Conservation (phyloP, 2,113 vertebrate genomes). For the Capra hircus region DNA sequence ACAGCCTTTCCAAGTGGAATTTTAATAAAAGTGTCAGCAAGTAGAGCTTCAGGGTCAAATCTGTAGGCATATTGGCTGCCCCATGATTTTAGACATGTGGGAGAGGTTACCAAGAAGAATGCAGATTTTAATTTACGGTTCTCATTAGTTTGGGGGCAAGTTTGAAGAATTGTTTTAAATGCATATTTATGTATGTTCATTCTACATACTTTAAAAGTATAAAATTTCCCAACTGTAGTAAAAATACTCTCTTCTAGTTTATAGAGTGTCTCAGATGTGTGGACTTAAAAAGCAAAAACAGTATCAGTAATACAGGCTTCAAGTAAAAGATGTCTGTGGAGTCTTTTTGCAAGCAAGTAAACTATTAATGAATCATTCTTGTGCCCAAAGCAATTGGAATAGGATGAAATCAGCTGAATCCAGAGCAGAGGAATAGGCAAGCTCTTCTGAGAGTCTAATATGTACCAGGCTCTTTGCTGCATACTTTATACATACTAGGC, state of each 20-base stretch:
- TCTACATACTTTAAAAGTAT: not conserved
- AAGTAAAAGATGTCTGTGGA: conserved; percentile 11
- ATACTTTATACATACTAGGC: not conserved
- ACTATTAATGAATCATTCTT: not conserved
- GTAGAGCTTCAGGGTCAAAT: not conserved
- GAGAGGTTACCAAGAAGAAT: not conserved
- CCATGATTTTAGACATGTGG: not conserved
- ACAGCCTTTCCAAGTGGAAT: conserved; percentile 47
- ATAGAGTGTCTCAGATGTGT: not conserved
- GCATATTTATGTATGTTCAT: not conserved
- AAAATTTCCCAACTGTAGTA: not conserved
- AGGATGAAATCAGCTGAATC: not conserved
- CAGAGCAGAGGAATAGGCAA: not conserved
- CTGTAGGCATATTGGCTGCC: not conserved
- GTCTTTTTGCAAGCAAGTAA: not conserved
- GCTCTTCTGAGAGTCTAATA: not conserved
- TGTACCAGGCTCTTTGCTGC: not conserved
- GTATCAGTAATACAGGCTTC: not conserved
- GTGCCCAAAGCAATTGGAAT: not conserved
- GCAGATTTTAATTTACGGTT: not conserved
- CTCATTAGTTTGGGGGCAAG: not conserved
- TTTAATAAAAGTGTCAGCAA: not conserved
- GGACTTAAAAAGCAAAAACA: conserved; percentile 3
- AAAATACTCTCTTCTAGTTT: not conserved
- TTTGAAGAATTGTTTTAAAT: not conserved